Evolutionary conservation across 1,140 invertebrate genomes (phyloP), one percentile per base, ranked within the genome.

Genomic region (Schlechtendalia chinensis): DNA sequence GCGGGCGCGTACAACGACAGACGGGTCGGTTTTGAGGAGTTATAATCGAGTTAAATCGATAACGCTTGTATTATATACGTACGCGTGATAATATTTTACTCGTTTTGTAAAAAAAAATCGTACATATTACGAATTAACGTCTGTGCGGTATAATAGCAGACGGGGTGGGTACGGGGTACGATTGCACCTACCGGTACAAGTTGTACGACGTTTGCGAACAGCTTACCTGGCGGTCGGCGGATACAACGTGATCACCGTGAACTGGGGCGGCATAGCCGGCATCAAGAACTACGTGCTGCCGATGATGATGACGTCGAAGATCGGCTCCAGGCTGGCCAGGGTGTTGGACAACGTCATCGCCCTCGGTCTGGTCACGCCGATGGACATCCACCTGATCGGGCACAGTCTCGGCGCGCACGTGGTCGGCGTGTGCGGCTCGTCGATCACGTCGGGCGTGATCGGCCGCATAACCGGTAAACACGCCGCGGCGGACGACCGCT

Each of bases 401-500:
- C 94, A 95, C 86, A 95, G 93, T 82, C 86, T 96, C 11, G 94
- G 94, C 0, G 91, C 93, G 0, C 94, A 96, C 83, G 90, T 95
- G n/a, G 90, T 91, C 1, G 93, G 93, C 1, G 91, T 92, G 81
- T 88, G 91, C 0, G 94, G 93, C 1, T 87, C 87, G 79, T 87
- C 87, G 82, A 85, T 89, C 4, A 88, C 87, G 0, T 88, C 88
- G 4, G 82, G 84, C 29, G 85, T 84, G 53, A 84, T 91, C 3
- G 89, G 88, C 6, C 87, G 91, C 19, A 91, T 93, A 24, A 89
- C 91, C 11, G 91, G 90, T 87, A 83, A 63, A 29, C 16, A 32
- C 27, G 11, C n/a, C n/a, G 2, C 27, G 5, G 6, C 1, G 16
- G 11, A 32, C 2, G 8, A 19, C 16, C 17, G 17, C 17, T n/a